Evolutionary conservation across 2,888 invertebrate genomes (phyloP).

Genomic region (Mesorhabditis belari): DNA sequence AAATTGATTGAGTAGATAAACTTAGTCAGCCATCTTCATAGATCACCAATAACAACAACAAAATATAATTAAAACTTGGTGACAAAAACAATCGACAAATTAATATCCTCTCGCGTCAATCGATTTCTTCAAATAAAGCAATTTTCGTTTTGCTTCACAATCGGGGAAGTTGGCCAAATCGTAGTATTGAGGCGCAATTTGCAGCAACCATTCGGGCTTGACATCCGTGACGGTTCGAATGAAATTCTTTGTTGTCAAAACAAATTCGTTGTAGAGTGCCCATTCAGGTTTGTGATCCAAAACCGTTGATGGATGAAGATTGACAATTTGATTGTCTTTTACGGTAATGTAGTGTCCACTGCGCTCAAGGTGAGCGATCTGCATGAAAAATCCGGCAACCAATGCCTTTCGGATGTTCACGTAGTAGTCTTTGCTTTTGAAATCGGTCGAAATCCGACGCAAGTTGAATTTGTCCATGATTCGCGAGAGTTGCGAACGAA

Average conservation of each 20-base stretch:
- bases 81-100: neutral
- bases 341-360: slow-evolving; percentile 96
- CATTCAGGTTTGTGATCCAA: slow-evolving; percentile 99
- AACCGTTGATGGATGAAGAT: slow-evolving; percentile 96
- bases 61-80: no score
- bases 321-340: slow-evolving; percentile 97
- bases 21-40: no score
- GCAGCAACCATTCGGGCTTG: slow-evolving; percentile 77
- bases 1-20: no score
- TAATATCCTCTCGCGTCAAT: neutral
- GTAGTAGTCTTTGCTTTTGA: slow-evolving; percentile 92
- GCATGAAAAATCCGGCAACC: slow-evolving; percentile 98
- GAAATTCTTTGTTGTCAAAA: slow-evolving; percentile 96
- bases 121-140: slow-evolving; percentile 66
- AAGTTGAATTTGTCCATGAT: slow-evolving; percentile 75
- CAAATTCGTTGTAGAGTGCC: slow-evolving; percentile 99
- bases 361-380: slow-evolving; percentile 92
- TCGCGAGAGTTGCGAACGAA: slow-evolving; percentile 85
- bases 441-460: slow-evolving; percentile 75
- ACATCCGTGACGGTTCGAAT: slow-evolving; percentile 98
- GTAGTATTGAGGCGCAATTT: slow-evolving; percentile 93
- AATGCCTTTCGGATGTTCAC: slow-evolving; percentile 94
- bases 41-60: no score
- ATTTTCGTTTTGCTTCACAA: slow-evolving; percentile 86
- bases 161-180: slow-evolving; percentile 93